These are phyloP conservation scores for Oryzias curvinotus DNA, from an alignment of 2,113 vertebrate species.

Conservation along the genomic window DNA sequence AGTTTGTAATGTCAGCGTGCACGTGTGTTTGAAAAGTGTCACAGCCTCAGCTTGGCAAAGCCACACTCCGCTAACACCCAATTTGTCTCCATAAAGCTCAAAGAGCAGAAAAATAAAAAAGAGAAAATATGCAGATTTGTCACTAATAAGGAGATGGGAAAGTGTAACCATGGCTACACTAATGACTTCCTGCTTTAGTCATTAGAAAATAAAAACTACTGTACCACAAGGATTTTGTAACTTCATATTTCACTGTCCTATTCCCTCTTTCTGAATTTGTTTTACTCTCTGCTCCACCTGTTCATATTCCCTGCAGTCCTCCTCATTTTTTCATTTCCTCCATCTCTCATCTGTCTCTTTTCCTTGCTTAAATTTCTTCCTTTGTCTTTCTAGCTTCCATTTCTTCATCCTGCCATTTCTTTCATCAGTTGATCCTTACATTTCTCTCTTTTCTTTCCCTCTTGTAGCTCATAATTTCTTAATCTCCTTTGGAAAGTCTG, in stretches of 20 bases:
- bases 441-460: background rate
- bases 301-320: background rate
- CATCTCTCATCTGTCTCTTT: background rate
- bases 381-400: background rate
- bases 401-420: background rate
- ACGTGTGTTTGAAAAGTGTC: constrained; percentile 9
- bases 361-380: background rate
- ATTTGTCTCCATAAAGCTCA: constrained; percentile 64
- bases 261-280: background rate
- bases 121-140: constrained; percentile 38
- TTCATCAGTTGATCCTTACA: too few relatives aligned
- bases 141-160: constrained; percentile 50
- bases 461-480: background rate
- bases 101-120: constrained; percentile 54
- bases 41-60: constrained; percentile 12
- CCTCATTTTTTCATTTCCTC: background rate
- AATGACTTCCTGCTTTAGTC: constrained; percentile 62
- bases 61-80: constrained; percentile 42
- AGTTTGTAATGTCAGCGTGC: constrained; percentile 7
- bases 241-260: constrained; percentile 3
- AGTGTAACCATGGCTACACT: constrained; percentile 35
- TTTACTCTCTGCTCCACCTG: background rate
- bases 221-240: constrained; percentile 33
- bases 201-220: constrained; percentile 53
- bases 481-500: background rate